Evolutionary conservation across 2,888 invertebrate species (phyloP).

Genomic region (Napeogenes sylphis): DNA sequence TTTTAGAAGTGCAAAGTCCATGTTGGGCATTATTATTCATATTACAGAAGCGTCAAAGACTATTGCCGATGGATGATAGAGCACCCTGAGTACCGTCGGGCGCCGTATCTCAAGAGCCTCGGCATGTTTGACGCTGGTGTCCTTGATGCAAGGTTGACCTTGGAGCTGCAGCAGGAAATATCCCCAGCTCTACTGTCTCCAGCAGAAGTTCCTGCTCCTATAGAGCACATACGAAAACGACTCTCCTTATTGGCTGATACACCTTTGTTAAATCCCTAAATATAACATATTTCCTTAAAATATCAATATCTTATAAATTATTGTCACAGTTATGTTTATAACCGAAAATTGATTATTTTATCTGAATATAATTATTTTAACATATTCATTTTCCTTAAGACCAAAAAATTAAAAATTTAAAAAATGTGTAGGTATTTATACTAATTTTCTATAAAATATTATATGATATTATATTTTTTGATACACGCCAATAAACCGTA

Average conservation of each 20-base stretch:
- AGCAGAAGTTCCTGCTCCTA: conserved; percentile 45
- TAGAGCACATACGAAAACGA: conserved; percentile 54
- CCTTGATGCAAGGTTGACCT: conserved; percentile 55
- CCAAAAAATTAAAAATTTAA: too few relatives aligned
- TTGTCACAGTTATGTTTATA: too few relatives aligned
- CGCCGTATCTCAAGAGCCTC: conserved; percentile 72
- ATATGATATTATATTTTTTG: too few relatives aligned
- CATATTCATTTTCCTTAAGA: too few relatives aligned
- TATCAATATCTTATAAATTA: too few relatives aligned
- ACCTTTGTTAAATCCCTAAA: neutral
- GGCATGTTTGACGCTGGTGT: conserved; percentile 72
- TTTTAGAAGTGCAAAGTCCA: neutral
- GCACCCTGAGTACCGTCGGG: conserved; percentile 72
- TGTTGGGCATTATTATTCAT: neutral
- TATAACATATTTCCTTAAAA: too few relatives aligned
- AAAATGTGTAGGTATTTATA: too few relatives aligned
- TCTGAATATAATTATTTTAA: too few relatives aligned
- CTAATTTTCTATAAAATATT: too few relatives aligned
- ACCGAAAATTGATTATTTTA: too few relatives aligned
- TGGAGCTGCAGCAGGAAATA: conserved; percentile 45
- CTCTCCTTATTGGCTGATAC: conserved; percentile 57
- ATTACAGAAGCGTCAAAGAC: conserved; percentile 74
- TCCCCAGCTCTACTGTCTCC: conserved; percentile 32
- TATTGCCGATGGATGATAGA: conserved; percentile 77
- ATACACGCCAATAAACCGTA: too few relatives aligned